Conservation (phyloP, 64 coral and sea anemone genomes). For the Dendrophyllia cribrosa region DNA sequence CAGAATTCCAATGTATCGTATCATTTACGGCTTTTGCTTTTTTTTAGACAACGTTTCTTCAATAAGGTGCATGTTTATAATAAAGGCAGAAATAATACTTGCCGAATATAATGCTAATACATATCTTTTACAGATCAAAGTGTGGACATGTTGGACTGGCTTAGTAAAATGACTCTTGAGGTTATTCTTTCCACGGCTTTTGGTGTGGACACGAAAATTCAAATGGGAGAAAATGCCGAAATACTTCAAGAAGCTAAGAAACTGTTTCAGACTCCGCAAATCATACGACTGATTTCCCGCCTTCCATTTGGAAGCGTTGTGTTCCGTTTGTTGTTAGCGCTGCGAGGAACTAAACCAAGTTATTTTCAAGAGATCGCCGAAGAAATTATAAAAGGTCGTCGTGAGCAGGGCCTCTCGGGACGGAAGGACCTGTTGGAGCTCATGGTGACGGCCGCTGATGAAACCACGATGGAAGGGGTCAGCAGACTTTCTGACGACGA, state of each 20-base stretch:
- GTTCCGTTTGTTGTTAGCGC: not conserved
- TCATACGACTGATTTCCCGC: not conserved
- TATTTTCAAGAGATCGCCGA: slow-evolving; percentile 14
- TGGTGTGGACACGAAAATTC: slow-evolving; percentile 67
- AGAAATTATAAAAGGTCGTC: slow-evolving; percentile 43
- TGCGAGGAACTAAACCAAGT: not conserved
- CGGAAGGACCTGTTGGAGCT: slow-evolving; percentile 60
- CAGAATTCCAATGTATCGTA: too few relatives aligned
- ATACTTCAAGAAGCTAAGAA: not conserved
- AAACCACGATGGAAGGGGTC: slow-evolving; percentile 21
- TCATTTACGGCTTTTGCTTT: too few relatives aligned
- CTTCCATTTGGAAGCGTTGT: not conserved
- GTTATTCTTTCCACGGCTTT: slow-evolving; percentile 75
- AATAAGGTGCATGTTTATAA: too few relatives aligned
- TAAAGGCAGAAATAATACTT: too few relatives aligned
- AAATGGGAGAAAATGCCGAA: slow-evolving; percentile 16
- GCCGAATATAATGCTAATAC: too few relatives aligned
- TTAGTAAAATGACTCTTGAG: slow-evolving; percentile 64
- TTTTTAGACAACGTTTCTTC: too few relatives aligned
- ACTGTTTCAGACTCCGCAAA: not conserved
- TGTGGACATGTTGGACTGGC: slow-evolving; percentile 63
- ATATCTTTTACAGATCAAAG: slow-evolving; percentile 50
- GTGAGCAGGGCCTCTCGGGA: not conserved
- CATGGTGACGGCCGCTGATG: slow-evolving; percentile 52
- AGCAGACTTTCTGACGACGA: slow-evolving; percentile 62